These are phyloP conservation scores for Eleginops maclovinus DNA, from an alignment of 2,113 vertebrate genomes.

Conservation along the genomic window DNA sequence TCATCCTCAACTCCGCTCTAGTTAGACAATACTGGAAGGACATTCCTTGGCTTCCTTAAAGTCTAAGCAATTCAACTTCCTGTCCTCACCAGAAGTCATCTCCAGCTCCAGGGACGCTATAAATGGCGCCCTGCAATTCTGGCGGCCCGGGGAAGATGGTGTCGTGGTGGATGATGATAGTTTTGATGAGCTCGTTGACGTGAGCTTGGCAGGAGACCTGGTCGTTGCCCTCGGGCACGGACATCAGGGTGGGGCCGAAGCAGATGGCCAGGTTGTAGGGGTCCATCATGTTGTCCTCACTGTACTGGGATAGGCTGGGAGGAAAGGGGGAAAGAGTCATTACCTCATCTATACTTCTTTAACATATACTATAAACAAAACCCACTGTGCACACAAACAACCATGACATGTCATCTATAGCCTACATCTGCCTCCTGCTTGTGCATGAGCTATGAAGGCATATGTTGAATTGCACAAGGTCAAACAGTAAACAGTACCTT, in stretches of 20 bases:
- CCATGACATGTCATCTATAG: constrained; percentile 4
- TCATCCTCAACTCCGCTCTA: constrained; percentile 6
- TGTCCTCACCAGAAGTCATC: constrained; percentile 94
- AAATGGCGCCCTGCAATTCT: constrained; percentile 92
- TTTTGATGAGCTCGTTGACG: constrained; percentile 98
- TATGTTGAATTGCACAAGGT: not conserved
- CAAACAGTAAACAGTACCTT: constrained; percentile 1
- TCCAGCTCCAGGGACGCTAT: constrained; percentile 86
- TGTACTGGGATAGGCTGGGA: constrained; percentile 96
- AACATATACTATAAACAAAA: not conserved
- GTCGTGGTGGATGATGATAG: constrained; percentile 98
- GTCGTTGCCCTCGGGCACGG: constrained; percentile 94
- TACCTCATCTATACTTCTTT: not conserved
- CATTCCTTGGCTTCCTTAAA: not conserved
- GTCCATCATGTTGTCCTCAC: constrained; percentile 99
- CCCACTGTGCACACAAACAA: constrained; percentile 12
- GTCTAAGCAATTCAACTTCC: constrained; percentile 7
- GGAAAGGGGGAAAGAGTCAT: constrained; percentile 25
- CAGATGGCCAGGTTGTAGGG: constrained; percentile 99
- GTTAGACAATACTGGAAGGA: constrained; percentile 1
- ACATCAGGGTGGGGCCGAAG: constrained; percentile 98
- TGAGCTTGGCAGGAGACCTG: constrained; percentile 99
- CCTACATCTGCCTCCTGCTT: not conserved
- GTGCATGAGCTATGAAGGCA: not conserved
- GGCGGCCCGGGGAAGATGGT: constrained; percentile 91